phyloP scores from a whole-genome alignment of 1,140 invertebrate genomes.

The Ladona fulva region DNA sequence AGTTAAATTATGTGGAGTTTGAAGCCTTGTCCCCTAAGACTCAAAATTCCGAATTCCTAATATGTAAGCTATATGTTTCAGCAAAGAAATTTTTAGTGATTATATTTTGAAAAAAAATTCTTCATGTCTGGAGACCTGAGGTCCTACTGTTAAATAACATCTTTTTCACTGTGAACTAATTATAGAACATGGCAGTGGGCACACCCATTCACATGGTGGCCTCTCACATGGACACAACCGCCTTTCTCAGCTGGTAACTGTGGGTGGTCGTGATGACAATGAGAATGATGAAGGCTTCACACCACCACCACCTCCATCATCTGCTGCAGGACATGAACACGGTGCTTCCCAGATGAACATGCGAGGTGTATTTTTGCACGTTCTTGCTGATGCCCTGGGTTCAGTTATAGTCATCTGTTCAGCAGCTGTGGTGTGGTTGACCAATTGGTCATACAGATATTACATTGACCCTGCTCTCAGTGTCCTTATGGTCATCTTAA shows the following conservation, averaged over 20 bases:
- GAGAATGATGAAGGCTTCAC: conserved; percentile 67
- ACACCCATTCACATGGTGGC: conserved; percentile 62
- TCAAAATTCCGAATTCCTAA: too few relatives aligned
- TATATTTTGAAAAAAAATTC: too few relatives aligned
- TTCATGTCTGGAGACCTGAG: too few relatives aligned
- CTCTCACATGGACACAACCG: conserved; percentile 50
- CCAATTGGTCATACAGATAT: conserved; percentile 62
- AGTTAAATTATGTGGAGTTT: too few relatives aligned
- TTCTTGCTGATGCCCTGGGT: conserved; percentile 89
- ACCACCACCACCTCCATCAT: conserved; percentile 35
- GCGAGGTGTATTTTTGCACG: conserved; percentile 94
- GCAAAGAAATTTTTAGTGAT: too few relatives aligned
- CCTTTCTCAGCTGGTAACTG: conserved; percentile 48
- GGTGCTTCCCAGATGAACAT: conserved; percentile 89
- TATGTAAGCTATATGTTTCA: too few relatives aligned
- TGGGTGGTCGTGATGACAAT: conserved; percentile 60
- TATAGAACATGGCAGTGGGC: conserved; percentile 64
- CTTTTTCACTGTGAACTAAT: conserved; percentile 20
- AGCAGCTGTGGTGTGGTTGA: conserved; percentile 80
- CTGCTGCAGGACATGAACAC: conserved; percentile 42
- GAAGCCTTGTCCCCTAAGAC: too few relatives aligned
- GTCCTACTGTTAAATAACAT: too few relatives aligned
- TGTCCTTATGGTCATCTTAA: conserved; percentile 68
- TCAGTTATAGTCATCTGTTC: conserved; percentile 96
- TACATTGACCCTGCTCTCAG: conserved; percentile 94